These are phyloP conservation scores for Synaphobranchus kaupii DNA, from an alignment of 2,797 vertebrate genomes.

Conservation along the genomic window DNA sequence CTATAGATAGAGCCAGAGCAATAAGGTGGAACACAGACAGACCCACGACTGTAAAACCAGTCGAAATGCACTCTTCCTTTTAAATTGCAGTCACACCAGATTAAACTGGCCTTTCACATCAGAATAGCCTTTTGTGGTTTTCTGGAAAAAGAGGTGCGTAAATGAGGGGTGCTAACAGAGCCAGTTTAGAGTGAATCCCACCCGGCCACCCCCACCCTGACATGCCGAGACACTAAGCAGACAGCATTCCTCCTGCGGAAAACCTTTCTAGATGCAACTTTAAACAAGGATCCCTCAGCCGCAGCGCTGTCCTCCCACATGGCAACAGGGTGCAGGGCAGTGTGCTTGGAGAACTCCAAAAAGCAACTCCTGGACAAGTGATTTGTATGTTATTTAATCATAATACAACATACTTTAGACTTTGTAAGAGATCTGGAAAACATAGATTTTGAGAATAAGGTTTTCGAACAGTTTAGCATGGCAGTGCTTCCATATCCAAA, in stretches of 20 bases:
- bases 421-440: not conserved
- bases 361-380: not conserved
- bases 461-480: not conserved
- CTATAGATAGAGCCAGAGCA: not conserved
- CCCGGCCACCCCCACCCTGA: constrained; percentile 34
- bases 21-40: not conserved
- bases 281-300: constrained; percentile 35
- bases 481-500: not conserved
- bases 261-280: constrained; percentile 48
- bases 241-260: constrained; percentile 57
- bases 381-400: not conserved
- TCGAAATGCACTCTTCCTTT: not conserved
- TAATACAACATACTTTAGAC: not conserved
- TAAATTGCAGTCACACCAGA: not conserved
- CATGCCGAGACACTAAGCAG: constrained; percentile 56
- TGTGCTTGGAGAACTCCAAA: not conserved
- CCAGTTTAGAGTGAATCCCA: not conserved
- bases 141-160: not conserved
- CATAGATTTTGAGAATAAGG: not conserved
- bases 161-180: not conserved
- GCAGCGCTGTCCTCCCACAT: not conserved
- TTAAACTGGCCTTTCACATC: not conserved
- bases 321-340: not conserved
- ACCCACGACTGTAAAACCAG: not conserved
- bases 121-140: not conserved